These are phyloP conservation scores for Numenius phaeopus DNA, from an alignment of 2,797 vertebrate genomes.

Conservation along the genomic window DNA sequence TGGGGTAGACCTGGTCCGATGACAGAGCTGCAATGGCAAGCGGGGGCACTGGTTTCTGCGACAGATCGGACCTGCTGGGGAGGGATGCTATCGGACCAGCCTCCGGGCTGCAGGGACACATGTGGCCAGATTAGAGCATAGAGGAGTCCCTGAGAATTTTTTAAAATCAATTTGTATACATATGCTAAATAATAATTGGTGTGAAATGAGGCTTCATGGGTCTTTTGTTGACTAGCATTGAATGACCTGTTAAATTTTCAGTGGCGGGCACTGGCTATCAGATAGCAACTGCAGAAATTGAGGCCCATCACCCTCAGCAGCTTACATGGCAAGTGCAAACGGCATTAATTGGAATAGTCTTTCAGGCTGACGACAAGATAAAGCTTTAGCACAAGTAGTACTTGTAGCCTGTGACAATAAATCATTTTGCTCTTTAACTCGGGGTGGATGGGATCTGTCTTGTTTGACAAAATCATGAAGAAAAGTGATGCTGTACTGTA, in stretches of 20 bases:
- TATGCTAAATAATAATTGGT: slow-evolving; percentile 27
- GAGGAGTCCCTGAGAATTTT: neutral
- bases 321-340: neutral
- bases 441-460: neutral
- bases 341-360: slow-evolving; percentile 9
- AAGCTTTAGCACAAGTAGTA: slow-evolving; percentile 6
- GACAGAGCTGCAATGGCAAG: neutral
- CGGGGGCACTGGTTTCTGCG: neutral
- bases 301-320: neutral
- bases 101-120: neutral
- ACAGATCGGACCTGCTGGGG: accelerated
- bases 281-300: neutral
- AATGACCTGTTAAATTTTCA: slow-evolving; percentile 39
- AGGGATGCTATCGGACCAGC: neutral
- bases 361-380: slow-evolving; percentile 4
- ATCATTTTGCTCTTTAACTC: neutral
- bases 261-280: neutral
- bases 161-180: neutral
- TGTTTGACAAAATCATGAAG: neutral
- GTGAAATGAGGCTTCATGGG: slow-evolving; percentile 46
- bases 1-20: neutral
- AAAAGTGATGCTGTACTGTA: neutral
- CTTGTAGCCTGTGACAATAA: neutral
- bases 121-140: neutral
- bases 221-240: slow-evolving; percentile 40